A percentile compares a stretch with the other conserved stretches of the same genome.
Evolutionary conservation across 2,888 invertebrate genomes (phyloP).

Genomic region (Eudemis profundana): DNA sequence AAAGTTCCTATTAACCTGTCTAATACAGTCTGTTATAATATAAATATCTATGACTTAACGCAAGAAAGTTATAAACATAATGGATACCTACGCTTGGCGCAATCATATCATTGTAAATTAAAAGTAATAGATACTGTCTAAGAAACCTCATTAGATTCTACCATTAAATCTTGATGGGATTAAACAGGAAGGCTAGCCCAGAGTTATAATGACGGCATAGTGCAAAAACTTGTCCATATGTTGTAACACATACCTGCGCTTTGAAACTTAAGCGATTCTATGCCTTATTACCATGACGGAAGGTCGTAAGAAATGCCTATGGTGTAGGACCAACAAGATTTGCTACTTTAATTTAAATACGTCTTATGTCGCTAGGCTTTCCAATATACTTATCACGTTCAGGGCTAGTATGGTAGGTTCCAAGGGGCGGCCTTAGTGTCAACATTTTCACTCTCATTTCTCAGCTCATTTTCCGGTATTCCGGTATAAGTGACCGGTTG

Average conservation of each 20-base stretch:
- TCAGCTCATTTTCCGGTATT: slow-evolving; percentile 42
- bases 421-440: slow-evolving; percentile 31
- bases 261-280: neutral
- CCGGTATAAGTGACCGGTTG: slow-evolving; percentile 40
- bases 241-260: neutral
- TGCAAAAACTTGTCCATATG: slow-evolving; percentile 30
- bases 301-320: neutral
- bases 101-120: slow-evolving; percentile 11
- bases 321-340: neutral
- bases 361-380: neutral
- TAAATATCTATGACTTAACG: no score
- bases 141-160: slow-evolving; percentile 15
- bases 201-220: slow-evolving; percentile 34
- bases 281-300: slow-evolving; percentile 13
- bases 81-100: neutral
- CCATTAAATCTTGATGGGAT: slow-evolving; percentile 25
- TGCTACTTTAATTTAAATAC: neutral
- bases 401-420: neutral
- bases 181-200: slow-evolving; percentile 34
- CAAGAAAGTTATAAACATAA: no score
- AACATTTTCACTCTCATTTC: slow-evolving; percentile 44
- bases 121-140: neutral
- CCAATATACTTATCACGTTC: neutral
- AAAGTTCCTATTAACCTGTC: no score
- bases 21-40: no score